Percentiles rank a stretch among this genome's conserved stretches.
These are phyloP conservation scores for Hofmannophila pseudospretella DNA, from an alignment of 2,888 invertebrate genomes.

Conservation along the genomic window DNA sequence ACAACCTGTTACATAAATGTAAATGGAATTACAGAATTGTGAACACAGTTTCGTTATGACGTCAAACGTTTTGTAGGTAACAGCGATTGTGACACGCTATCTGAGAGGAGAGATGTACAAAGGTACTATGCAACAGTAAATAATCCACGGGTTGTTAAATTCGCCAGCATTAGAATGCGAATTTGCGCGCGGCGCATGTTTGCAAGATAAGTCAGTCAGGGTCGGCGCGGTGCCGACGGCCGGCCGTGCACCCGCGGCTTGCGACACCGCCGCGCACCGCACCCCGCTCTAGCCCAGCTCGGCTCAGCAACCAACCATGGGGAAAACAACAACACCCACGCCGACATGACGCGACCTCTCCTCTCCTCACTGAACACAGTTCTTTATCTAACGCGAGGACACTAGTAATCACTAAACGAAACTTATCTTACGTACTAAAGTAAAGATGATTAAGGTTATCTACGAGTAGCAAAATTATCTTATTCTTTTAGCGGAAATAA, in stretches of 20 bases:
- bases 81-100: not conserved
- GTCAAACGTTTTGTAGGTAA: too few species aligned
- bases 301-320: conserved; percentile 40
- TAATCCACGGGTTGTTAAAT: conserved; percentile 58
- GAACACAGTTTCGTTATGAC: too few species aligned
- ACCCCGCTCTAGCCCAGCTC: conserved; percentile 19
- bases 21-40: too few species aligned
- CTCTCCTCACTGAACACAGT: not conserved
- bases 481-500: too few species aligned
- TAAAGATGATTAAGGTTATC: too few species aligned
- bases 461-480: too few species aligned
- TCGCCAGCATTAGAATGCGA: conserved; percentile 69
- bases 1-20: too few species aligned
- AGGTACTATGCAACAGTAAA: conserved; percentile 35
- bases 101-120: conserved; percentile 6
- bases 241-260: conserved; percentile 71
- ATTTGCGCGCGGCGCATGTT: conserved; percentile 74
- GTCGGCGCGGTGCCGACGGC: conserved; percentile 75
- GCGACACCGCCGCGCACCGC: conserved; percentile 19
- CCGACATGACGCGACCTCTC: conserved; percentile 34
- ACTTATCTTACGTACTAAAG: too few species aligned
- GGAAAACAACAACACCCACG: conserved; percentile 52
- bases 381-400: conserved; percentile 8
- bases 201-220: conserved; percentile 77
- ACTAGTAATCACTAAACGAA: too few species aligned